Evolutionary conservation across 2,797 vertebrate genomes (phyloP), one percentile per base, ranked within the genome.

Genomic region (Pterois miles): DNA sequence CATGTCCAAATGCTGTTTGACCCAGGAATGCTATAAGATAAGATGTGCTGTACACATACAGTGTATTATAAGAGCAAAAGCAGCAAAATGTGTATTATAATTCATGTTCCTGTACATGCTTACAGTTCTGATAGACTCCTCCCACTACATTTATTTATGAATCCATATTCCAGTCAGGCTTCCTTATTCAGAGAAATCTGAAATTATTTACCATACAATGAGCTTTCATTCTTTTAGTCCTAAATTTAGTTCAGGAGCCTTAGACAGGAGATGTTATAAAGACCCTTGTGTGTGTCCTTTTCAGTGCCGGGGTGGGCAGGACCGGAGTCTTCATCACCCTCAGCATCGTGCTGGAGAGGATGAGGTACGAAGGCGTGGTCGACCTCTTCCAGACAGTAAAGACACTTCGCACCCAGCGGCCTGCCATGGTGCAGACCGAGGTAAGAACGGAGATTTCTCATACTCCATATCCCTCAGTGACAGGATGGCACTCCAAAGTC

Each of bases 351-450:
- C 94, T 98, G 95, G 98, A 98, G 94, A 96, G 97, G 83, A 98
- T 99, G 98, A 96, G 97, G 90, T 98, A 98, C 0, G 97, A 99
- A 90, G 98, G 98, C 0, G 97, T 98, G 91, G 98, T 99, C 22
- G 98, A 99, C 94, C 96, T 99, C 93, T 98, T 99, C 94, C 98
- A 99, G 95, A 99, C 97, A 0, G 98, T 99, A 91, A 99, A 99
- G 95, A 99, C 97, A 22, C 94, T 99, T 84, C 96, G 98, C 83
- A 98, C 98, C 0, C 97, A 98, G 95, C 94, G 98, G 86, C 97
- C 98, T 0, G 98, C 97, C 91, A 99, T 98, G 97, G 98, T 99
- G 94, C 98, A 99, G 94, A 99, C 98, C 65, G 98, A 98, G 97
- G 98, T 98, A 87, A 53, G 82, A 13, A 33, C 33, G 0, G 18